Conservation (phyloP, 1,140 invertebrate genomes). For the Drosophila mayri region DNA sequence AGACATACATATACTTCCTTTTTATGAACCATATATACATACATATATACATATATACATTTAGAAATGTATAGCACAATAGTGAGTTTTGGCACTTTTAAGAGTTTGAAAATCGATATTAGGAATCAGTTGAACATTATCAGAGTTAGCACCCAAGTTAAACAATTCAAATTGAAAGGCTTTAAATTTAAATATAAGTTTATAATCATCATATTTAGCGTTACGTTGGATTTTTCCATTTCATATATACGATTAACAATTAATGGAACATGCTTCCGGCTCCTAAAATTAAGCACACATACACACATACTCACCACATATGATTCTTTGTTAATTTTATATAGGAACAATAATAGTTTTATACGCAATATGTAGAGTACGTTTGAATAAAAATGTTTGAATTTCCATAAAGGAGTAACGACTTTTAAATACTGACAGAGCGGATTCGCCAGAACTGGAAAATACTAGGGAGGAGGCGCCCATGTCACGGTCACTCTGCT, state of each 20-base stretch:
- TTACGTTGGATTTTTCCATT: constrained; percentile 64
- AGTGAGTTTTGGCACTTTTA: constrained; percentile 64
- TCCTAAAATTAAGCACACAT: constrained; percentile 41
- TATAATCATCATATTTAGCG: constrained; percentile 41
- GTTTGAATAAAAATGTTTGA: constrained; percentile 55
- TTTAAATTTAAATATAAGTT: constrained; percentile 74
- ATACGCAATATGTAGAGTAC: constrained; percentile 39
- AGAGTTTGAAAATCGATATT: constrained; percentile 42
- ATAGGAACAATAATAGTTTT: constrained; percentile 60
- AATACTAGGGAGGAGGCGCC: background rate
- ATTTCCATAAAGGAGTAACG: constrained; percentile 7
- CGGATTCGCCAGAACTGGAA: background rate
- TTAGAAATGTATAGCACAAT: constrained; percentile 39
- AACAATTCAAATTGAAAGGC: constrained; percentile 62
- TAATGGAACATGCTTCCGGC: constrained; percentile 49
- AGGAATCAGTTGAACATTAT: constrained; percentile 36
- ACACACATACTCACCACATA: constrained; percentile 44
- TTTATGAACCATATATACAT: constrained; percentile 59
- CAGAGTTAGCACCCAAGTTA: constrained; percentile 58
- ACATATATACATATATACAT: constrained; percentile 38
- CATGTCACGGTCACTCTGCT: background rate
- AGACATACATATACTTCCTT: constrained; percentile 67
- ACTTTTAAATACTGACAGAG: background rate
- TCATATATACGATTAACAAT: constrained; percentile 37
- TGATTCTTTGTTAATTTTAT: constrained; percentile 31